Percentiles rank a stretch among this genome's conserved stretches.
Conservation (phyloP, 92 coral and sea anemone genomes). For the Desmophyllum pertusum region DNA sequence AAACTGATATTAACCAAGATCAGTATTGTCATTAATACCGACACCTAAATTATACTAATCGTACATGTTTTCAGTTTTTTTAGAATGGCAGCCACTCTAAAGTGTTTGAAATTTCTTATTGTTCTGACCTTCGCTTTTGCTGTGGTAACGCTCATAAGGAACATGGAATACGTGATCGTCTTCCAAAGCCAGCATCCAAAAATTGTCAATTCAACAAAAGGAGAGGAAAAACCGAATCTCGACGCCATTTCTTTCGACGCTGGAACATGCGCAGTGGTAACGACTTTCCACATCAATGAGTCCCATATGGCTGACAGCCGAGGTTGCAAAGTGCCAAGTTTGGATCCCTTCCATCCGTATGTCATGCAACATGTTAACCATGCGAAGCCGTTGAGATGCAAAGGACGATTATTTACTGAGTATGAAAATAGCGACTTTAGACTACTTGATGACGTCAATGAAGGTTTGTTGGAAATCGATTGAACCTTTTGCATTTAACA, state of each 20-base stretch:
- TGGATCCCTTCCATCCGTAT: background rate
- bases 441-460: constrained; percentile 21
- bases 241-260: background rate
- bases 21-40: too few relatives aligned
- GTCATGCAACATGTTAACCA: background rate
- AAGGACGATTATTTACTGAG: constrained; percentile 5
- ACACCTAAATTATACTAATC: too few relatives aligned
- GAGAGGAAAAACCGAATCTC: background rate
- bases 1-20: too few relatives aligned
- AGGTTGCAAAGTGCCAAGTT: background rate
- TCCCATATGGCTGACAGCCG: background rate
- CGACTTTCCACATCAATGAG: background rate
- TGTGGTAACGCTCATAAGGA: background rate
- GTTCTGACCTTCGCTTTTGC: background rate
- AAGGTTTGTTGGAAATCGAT: constrained; percentile 10
- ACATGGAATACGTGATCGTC: background rate
- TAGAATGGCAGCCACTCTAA: background rate
- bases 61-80: background rate
- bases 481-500: too few relatives aligned
- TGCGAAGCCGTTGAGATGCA: background rate
- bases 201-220: background rate
- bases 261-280: background rate
- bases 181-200: background rate
- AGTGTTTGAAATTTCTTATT: background rate
- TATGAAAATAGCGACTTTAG: constrained; percentile 5